These are phyloP conservation scores for Micromys minutus DNA, from an alignment of 2,113 vertebrate species.

Conservation along the genomic window DNA sequence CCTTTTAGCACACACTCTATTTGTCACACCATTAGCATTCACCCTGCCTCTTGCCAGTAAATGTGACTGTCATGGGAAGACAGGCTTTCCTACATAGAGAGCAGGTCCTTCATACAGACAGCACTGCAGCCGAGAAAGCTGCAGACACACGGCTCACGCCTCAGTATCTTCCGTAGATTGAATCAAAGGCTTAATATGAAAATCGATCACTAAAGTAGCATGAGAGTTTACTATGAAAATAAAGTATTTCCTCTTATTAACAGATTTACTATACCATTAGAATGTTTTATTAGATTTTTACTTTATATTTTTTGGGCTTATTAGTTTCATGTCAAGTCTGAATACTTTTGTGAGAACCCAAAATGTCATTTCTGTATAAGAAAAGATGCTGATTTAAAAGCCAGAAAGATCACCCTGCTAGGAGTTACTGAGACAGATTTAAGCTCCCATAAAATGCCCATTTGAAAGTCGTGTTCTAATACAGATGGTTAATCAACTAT, in stretches of 20 bases:
- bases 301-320: slow-evolving; percentile 62
- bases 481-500: not conserved
- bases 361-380: slow-evolving; percentile 44
- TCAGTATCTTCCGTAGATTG: slow-evolving; percentile 48
- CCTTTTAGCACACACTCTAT: not conserved
- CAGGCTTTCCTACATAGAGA: not conserved
- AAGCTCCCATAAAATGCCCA: slow-evolving; percentile 21
- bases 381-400: slow-evolving; percentile 23
- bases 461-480: slow-evolving; percentile 31
- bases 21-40: not conserved
- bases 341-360: slow-evolving; percentile 53
- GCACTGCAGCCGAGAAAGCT: not conserved
- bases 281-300: slow-evolving; percentile 64
- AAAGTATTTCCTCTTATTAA: slow-evolving; percentile 65
- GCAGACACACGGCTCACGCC: slow-evolving; percentile 32
- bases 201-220: slow-evolving; percentile 64
- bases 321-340: slow-evolving; percentile 46
- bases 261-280: slow-evolving; percentile 50
- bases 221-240: slow-evolving; percentile 74
- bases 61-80: not conserved
- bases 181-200: slow-evolving; percentile 56
- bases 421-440: not conserved
- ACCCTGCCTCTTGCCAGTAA: slow-evolving; percentile 8
- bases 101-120: not conserved
- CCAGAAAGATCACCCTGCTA: slow-evolving; percentile 6